phyloP scores from a whole-genome alignment of 2,888 invertebrate genomes.

The Gisinianus flammeolus region DNA sequence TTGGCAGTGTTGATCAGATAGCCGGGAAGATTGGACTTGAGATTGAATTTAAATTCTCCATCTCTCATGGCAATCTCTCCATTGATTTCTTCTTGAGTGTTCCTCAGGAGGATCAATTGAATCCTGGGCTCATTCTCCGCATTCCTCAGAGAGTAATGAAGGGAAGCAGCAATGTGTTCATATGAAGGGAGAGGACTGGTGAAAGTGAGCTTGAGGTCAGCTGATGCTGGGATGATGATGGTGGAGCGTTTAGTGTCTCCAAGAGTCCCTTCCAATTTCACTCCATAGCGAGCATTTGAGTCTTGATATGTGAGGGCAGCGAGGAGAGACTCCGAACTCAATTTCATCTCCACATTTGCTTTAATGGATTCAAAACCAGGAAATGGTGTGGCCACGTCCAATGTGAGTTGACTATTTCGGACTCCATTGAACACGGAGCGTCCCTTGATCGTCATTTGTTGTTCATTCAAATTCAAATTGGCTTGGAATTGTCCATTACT shows the following conservation, averaged over 20 bases:
- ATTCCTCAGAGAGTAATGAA: not conserved
- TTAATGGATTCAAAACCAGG: conserved; percentile 45
- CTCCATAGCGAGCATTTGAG: conserved; percentile 50
- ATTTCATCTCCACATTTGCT: conserved; percentile 37
- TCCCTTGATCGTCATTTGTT: conserved; percentile 49
- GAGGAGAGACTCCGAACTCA: conserved; percentile 12
- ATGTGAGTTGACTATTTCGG: conserved; percentile 41
- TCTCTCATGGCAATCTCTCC: conserved; percentile 4
- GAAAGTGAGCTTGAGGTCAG: conserved; percentile 46
- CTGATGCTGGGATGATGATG: not conserved
- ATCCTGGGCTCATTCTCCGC: conserved; percentile 26
- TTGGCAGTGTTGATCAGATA: conserved; percentile 27
- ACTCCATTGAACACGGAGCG: conserved; percentile 46
- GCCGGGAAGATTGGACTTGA: conserved; percentile 32
- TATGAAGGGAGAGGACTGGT: conserved; percentile 50
- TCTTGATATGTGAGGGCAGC: conserved; percentile 50
- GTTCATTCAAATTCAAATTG: conserved; percentile 44
- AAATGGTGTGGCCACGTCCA: conserved; percentile 51
- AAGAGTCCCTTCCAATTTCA: conserved; percentile 47
- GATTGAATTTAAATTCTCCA: conserved; percentile 11
- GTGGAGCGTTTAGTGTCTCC: not conserved
- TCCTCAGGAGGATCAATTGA: conserved; percentile 25
- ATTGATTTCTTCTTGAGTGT: conserved; percentile 36
- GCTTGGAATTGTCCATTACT: conserved; percentile 31
- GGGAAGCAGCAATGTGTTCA: conserved; percentile 42